Conservation (phyloP, 2,113 vertebrate species). For the Onychorhynchus coronatus region DNA sequence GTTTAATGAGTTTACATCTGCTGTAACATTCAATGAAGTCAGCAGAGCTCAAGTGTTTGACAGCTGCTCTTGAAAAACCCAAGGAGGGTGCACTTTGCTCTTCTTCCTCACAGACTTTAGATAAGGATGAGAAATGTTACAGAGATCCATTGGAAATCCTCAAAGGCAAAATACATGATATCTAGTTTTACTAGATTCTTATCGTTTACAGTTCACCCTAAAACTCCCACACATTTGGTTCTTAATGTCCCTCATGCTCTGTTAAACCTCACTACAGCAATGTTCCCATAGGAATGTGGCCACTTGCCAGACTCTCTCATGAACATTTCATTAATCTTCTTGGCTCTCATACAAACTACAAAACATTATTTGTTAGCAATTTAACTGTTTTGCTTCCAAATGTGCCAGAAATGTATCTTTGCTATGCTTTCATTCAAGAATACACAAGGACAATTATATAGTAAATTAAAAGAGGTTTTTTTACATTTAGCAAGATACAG, state of each 20-base stretch:
- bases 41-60: not conserved
- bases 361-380: slow-evolving; percentile 71
- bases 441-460: slow-evolving; percentile 43
- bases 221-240: slow-evolving; percentile 76
- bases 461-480: slow-evolving; percentile 34
- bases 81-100: not conserved
- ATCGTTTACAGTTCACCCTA: slow-evolving; percentile 70
- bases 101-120: not conserved
- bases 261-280: slow-evolving; percentile 64
- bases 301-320: slow-evolving; percentile 75
- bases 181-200: slow-evolving; percentile 64
- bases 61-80: slow-evolving; percentile 20
- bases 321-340: slow-evolving; percentile 82
- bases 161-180: slow-evolving; percentile 7
- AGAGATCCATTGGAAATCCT: slow-evolving; percentile 36
- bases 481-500: not conserved
- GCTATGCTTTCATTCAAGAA: slow-evolving; percentile 32
- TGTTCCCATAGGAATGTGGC: slow-evolving; percentile 84
- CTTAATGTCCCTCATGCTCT: slow-evolving; percentile 71
- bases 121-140: slow-evolving; percentile 15
- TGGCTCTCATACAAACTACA: slow-evolving; percentile 73
- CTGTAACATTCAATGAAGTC: slow-evolving; percentile 18
- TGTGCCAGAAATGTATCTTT: slow-evolving; percentile 59
- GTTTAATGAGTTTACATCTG: slow-evolving; percentile 48
- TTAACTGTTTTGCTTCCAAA: slow-evolving; percentile 76